phyloP scores from a whole-genome alignment of 2,797 vertebrate genomes.

The Lemur catta region DNA sequence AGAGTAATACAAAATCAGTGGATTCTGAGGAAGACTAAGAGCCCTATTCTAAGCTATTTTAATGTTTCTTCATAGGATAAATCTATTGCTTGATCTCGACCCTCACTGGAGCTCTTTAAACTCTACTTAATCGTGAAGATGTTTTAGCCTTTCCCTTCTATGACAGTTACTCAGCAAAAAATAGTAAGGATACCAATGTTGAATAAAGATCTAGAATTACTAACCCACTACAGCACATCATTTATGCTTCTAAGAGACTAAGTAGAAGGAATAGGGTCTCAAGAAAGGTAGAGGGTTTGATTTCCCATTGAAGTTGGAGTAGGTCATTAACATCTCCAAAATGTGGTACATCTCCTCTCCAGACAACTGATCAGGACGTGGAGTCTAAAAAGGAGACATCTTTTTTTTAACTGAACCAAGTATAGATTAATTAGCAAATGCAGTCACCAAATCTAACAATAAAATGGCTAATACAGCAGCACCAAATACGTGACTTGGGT shows the following conservation, averaged over 20 bases:
- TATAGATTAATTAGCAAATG: neutral
- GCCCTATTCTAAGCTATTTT: neutral
- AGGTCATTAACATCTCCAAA: neutral
- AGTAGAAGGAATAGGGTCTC: neutral
- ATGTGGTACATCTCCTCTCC: neutral
- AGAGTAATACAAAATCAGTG: neutral
- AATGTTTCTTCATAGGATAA: neutral
- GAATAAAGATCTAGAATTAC: neutral
- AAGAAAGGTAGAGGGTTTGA: neutral
- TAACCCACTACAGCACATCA: neutral
- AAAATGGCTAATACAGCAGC: neutral
- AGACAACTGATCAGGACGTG: neutral
- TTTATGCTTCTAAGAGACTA: neutral
- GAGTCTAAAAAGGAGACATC: neutral
- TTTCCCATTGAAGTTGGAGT: neutral
- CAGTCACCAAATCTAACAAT: neutral
- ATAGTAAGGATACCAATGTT: neutral
- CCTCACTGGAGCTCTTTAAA: neutral
- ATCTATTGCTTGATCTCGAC: neutral
- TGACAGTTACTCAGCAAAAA: constrained; percentile 15
- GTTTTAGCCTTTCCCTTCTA: neutral
- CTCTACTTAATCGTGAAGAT: neutral
- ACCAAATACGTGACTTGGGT: neutral
- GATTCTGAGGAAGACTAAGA: neutral
- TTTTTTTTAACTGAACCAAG: neutral